Evolutionary conservation across 2,888 invertebrate species (phyloP), one percentile per base, ranked within the genome.

Genomic region (Nudaria mundana): DNA sequence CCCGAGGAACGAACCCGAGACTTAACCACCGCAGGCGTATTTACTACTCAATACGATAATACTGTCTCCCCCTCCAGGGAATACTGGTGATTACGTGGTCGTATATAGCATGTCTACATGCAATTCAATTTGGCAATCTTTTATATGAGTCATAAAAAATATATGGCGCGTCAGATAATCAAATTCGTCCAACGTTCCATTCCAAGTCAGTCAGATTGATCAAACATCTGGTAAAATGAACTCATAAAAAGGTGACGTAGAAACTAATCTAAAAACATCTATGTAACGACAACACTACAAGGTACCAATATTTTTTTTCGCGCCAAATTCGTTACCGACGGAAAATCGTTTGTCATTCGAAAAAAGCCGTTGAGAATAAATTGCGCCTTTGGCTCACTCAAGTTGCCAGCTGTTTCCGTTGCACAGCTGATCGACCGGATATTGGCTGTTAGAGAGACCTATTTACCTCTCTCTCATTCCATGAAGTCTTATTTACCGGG

Each of bases 401-500:
- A 72, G 66, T 67, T 58, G 75, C 80, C 86, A 87, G 82, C 86
- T 87, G 87, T 76, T 84, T 85, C 87, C 87, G 81, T 56, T 68
- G 70, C 75, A 80, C 84, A 85, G 83, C 87, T 87, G 87, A 87
- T 87, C 82, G 82, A 72, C 71, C 81, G 87, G 86, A 86, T 87
- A 87, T 86, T 86, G 81, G 80, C 82, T 77, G 82, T 83, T 85
- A 82, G 61, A 66, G 66, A 69, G 62, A 63, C 63, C n/a, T 52
- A 52, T 53, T 47, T 46, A 54, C 57, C 54, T 69, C 69, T 68
- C 76, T 68, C 67, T 65, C 66, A 54, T 66, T 44, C 66, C 44
- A 58, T 44, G 45, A 47, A 48, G 59, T 48, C 63, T 72, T 66
- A 59, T 54, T 61, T 42, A 61, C 55, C 49, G 58, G 63, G 61